Evolutionary conservation across 2,888 invertebrate species (phyloP), one percentile per base, ranked within the genome.

Genomic region (Hermaeophaga mercurialis): DNA sequence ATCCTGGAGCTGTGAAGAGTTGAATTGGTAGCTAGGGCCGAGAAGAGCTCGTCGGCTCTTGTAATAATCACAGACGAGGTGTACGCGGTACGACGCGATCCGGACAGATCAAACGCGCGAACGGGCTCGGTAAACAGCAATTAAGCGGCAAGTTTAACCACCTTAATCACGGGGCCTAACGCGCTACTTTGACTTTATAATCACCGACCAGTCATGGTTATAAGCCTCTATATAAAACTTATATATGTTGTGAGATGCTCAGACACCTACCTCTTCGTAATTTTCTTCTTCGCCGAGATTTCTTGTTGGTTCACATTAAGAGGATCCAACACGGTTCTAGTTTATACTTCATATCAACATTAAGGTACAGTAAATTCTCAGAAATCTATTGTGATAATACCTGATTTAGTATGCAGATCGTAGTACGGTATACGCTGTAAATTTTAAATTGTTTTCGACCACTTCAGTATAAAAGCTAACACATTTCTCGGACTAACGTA

Each of bases 41-140:
- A 70, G 72, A 70, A 70, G 71, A 57, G 73, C 71, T 72, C 22
- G 73, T 71, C 74, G 74, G 75, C 73, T 70, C 65, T 65, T 73
- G 72, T 72, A 74, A 74, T 76, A 75, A 76, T 76, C 76, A 76
- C 75, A 76, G 76, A 73, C n/a, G 74, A 74, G 71, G 73, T 66
- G 65, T 69, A 69, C 69, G 71, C 73, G 72, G 71, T 71, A 66
- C 66, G 68, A 70, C 70, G 71, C 70, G 73, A 73, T 72, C 73
- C 72, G 69, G 70, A 73, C 73, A 76, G 75, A 75, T 76, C 76
- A 75, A 76, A 76, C 75, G 76, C 76, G 76, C 75, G 76, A 76
- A 77, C 75, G 75, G 75, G 70, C 73, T 76, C 71, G 68, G 76
- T 76, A 76, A 77, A 76, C 76, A 76, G 76, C 77, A 77, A 76